These are phyloP conservation scores for Sinopyrophorus schimmeli DNA, from an alignment of 2,888 invertebrate genomes.

Conservation along the genomic window DNA sequence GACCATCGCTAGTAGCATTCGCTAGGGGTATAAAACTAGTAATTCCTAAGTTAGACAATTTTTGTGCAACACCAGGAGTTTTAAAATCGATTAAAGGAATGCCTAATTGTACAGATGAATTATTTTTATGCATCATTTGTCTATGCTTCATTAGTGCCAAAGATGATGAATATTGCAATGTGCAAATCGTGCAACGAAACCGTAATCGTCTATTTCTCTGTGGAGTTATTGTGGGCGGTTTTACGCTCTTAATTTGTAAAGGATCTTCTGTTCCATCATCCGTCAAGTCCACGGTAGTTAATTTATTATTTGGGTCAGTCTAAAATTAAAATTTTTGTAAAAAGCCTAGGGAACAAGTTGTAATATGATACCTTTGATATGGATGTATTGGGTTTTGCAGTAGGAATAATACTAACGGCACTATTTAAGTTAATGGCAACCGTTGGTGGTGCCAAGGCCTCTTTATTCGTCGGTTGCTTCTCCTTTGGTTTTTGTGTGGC, in stretches of 20 bases:
- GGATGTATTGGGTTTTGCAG: constrained; percentile 17
- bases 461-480: constrained; percentile 45
- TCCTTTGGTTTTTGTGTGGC: constrained; percentile 60
- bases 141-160: constrained; percentile 64
- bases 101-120: constrained; percentile 66
- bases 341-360: neutral
- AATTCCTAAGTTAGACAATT: constrained; percentile 69
- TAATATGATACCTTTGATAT: constrained; percentile 7
- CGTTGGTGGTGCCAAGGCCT: constrained; percentile 51
- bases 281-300: constrained; percentile 60
- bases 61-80: constrained; percentile 66
- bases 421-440: constrained; percentile 62
- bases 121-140: constrained; percentile 64
- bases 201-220: constrained; percentile 43
- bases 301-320: constrained; percentile 46
- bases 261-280: constrained; percentile 57
- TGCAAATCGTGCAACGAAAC: constrained; percentile 71
- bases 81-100: constrained; percentile 74
- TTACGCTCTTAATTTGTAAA: constrained; percentile 47
- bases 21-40: constrained; percentile 75
- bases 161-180: constrained; percentile 71
- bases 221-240: constrained; percentile 37
- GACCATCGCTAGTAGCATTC: constrained; percentile 60
- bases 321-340: constrained; percentile 40
- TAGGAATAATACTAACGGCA: constrained; percentile 65